These are phyloP conservation scores for Misgurnus mizolepis DNA, from an alignment of 2,113 vertebrate genomes.

Conservation along the genomic window DNA sequence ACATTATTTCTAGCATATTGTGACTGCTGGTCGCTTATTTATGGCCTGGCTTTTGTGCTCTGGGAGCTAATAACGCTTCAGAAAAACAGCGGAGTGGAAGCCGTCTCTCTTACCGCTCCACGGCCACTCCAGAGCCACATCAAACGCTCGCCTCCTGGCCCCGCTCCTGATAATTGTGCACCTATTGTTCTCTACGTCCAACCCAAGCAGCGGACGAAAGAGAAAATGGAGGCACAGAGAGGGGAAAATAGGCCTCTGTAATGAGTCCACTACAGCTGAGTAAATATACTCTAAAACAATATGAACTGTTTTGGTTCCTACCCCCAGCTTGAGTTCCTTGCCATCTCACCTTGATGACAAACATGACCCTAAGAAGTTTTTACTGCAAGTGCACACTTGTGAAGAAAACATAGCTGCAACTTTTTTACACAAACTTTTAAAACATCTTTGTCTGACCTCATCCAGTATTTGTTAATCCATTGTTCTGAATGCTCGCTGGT, in stretches of 20 bases:
- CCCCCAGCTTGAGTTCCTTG: constrained; percentile 40
- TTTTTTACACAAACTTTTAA: no score
- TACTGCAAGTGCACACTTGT: constrained; percentile 44
- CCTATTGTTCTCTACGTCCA: constrained; percentile 71
- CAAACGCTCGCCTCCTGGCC: constrained; percentile 70
- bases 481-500: no score
- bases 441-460: no score
- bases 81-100: constrained; percentile 60
- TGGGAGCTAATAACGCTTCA: constrained; percentile 72
- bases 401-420: no score
- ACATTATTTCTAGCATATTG: constrained; percentile 80
- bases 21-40: constrained; percentile 73
- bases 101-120: constrained; percentile 52
- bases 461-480: no score
- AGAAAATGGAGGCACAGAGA: constrained; percentile 59
- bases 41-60: constrained; percentile 73
- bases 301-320: constrained; percentile 61
- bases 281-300: constrained; percentile 69
- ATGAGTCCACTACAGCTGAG: constrained; percentile 71
- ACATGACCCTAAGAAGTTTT: constrained; percentile 38
- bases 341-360: constrained; percentile 59
- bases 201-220: constrained; percentile 61
- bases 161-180: constrained; percentile 73
- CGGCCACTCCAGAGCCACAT: constrained; percentile 74
- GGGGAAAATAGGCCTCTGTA: constrained; percentile 54